Conservation (phyloP, 2,888 invertebrate genomes). For the Mamestra brassicae region DNA sequence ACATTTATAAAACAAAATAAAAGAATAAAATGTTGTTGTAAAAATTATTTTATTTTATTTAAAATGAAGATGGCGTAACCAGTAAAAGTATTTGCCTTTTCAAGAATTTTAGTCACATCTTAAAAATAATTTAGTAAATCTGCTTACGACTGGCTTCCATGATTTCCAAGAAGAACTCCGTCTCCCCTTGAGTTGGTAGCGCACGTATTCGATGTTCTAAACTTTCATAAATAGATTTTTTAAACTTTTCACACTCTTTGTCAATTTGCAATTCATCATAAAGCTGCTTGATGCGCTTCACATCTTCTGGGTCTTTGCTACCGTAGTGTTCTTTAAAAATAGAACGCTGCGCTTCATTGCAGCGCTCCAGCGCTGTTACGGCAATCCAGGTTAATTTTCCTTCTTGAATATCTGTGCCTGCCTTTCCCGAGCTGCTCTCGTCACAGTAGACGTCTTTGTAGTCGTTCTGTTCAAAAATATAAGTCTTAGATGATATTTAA, state of each 20-base stretch:
- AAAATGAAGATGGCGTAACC: not conserved
- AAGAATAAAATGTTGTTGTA: no score
- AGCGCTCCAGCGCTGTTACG: conserved; percentile 94
- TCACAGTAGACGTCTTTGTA: conserved; percentile 38
- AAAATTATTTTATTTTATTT: no score
- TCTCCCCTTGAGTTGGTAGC: conserved; percentile 42
- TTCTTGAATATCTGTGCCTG: conserved; percentile 96
- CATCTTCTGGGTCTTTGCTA: conserved; percentile 90
- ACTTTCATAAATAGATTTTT: conserved; percentile 8
- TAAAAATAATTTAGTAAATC: conserved; percentile 5
- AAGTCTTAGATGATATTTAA: not conserved
- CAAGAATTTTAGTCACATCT: not conserved
- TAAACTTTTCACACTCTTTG: conserved; percentile 28
- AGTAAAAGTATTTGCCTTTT: not conserved
- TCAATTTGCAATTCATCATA: conserved; percentile 91
- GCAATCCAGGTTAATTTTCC: conserved; percentile 98
- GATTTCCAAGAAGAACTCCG: conserved; percentile 38
- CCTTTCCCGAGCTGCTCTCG: conserved; percentile 20
- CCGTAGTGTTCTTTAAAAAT: conserved; percentile 93
- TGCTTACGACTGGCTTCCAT: conserved; percentile 26
- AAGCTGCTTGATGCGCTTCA: conserved; percentile 81
- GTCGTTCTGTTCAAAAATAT: conserved; percentile 39
- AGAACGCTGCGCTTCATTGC: conserved; percentile 91
- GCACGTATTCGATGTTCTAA: conserved; percentile 36
- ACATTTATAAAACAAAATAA: no score